Evolutionary conservation across 2,797 vertebrate species (phyloP).

Genomic region (Epinephelus coioides): DNA sequence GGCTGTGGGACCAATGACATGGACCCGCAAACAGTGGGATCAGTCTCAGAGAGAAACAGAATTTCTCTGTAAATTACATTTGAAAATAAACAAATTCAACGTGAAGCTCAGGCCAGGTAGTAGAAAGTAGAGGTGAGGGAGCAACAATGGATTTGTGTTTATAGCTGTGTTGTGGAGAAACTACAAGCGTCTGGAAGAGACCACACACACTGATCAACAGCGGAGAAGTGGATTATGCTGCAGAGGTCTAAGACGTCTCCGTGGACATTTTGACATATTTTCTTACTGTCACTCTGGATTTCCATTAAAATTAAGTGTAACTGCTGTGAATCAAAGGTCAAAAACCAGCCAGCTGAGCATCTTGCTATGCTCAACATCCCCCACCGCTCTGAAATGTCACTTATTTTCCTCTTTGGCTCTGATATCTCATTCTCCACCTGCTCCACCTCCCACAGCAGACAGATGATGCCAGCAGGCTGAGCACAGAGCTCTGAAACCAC

Average conservation of each 20-base stretch:
- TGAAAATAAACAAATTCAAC: not conserved
- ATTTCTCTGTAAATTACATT: not conserved
- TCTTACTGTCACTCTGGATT: not conserved
- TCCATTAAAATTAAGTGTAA: not conserved
- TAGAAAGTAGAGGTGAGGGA: not conserved
- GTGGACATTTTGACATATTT: not conserved
- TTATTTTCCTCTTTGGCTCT: not conserved
- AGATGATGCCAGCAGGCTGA: not conserved
- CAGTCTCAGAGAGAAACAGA: not conserved
- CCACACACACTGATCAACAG: not conserved
- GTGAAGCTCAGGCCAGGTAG: not conserved
- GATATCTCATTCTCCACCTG: conserved; percentile 26
- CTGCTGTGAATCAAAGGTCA: conserved; percentile 8
- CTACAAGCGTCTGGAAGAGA: not conserved
- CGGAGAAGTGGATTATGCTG: not conserved
- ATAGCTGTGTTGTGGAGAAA: not conserved
- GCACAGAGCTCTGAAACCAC: not conserved
- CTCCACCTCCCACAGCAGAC: conserved; percentile 12
- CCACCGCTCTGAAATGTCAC: not conserved
- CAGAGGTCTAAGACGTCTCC: not conserved
- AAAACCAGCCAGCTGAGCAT: conserved; percentile 4
- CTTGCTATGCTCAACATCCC: not conserved
- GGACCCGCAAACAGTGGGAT: no score
- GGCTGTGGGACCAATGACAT: no score
- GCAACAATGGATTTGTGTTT: not conserved